Evolutionary conservation across 2,113 vertebrate genomes (phyloP), one percentile per base, ranked within the genome.

Genomic region (Meleagris gallopavo): DNA sequence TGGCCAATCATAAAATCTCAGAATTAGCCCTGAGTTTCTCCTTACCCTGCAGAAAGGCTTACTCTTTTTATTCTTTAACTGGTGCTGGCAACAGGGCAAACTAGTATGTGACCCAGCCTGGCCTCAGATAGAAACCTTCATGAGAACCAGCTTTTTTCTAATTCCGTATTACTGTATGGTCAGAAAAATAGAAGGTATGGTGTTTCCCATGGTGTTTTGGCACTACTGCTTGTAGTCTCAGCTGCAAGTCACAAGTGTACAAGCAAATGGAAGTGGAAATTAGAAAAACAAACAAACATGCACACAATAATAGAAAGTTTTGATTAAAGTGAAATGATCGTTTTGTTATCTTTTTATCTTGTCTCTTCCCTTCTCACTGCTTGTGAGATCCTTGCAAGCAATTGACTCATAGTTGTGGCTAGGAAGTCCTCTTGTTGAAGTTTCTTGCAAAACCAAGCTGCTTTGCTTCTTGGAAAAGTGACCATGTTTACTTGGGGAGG

Each of bases 371-470:
- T 40, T 11, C 5, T 92, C 14, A 58, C 30, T 55, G 8, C 43
- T 70, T 64, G 21, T 55, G 45, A 9, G 40, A 78, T 65, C 36
- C 71, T 54, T 73, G 20, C 12, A 66, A 27, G 25, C 19, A 94
- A 61, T 32, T 16, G 55, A 45, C 32, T 10, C 45, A 52, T 50
- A 38, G 14, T 13, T 83, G 19, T 50, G 64, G 41, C 78, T 91
- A 25, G 22, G 88, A 92, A 70, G 29, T 34, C 32, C 40, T 92
- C 88, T 71, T 61, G 7, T 19, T 78, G 29, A 84, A 65, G 40
- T 65, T 92, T 62, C 41, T 87, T 85, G 52, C 52, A 86, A 92
- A 94, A 72, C 20, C 36, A 90, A 80, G 74, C 41, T 60, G 10
- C 65, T 86, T 29, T 86, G 11, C 34, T 76, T 88, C 45, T 58